Base-by-base conservation (phyloP, 2,797 vertebrate genomes). In the Rhinogobio ventralis region DNA sequence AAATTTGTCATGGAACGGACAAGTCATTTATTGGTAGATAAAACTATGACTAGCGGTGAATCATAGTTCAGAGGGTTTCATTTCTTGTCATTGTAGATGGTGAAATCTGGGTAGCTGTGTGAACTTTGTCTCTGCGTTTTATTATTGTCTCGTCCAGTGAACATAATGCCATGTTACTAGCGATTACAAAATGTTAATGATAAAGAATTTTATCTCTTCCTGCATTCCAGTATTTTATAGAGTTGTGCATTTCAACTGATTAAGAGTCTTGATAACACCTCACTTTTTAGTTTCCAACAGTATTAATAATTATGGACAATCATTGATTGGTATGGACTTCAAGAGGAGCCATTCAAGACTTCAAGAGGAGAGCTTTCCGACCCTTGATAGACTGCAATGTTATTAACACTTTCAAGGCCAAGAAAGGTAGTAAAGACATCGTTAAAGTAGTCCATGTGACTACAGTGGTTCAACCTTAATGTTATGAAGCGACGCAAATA, bases 81-180 rank as follows among this genome's bases (percentile, higher is more conserved):
- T 83, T 28, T 60, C 79, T 7, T 39, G 67, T 90, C 80, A 76
- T 86, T 78, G 89, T 23, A 4, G 67, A 86, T 89, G 89, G 90
- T 92, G 92, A 93, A 93, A 86, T 62, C 60, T 81, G 64, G 46
- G 67, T 75, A 45, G 83, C 7, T 20, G 8, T 17, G 60, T 91
- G 91, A 94, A 92, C 93, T 94, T 95, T 94, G 93, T 84, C 53
- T 57, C 45, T 85, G 11, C 2, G 76, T 71, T 89, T 82, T 90
- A 75, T 85, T 86, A 82, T 85, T 89, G 79, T 19, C 71, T 20
- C 66, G 13, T 9, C 87, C 87, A 68, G 77, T 88, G 81, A 51
- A 14, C 9, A 76, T 79, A 69, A 39, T 46, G 53, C 87, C 75
- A 68, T 88, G 5, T 87, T 87, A 73, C 73, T 23, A 81, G 36